Percentiles rank a stretch among this genome's conserved stretches.
phyloP scores from a whole-genome alignment of 2,113 vertebrate species.

The Oplegnathus fasciatus region DNA sequence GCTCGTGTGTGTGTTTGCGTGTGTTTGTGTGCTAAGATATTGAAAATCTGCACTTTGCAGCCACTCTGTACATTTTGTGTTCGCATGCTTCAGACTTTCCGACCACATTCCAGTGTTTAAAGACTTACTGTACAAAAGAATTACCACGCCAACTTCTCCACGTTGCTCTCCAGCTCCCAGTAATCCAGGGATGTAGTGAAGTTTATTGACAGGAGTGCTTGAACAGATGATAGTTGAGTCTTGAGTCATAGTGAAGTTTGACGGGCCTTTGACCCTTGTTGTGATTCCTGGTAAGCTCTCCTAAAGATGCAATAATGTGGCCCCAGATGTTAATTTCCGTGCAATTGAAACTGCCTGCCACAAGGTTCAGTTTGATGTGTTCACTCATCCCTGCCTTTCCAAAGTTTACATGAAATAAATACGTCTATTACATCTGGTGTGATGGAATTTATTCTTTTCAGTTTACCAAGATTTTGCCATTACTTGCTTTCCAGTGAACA shows the following conservation, averaged over 20 bases:
- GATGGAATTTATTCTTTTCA: conserved; percentile 5
- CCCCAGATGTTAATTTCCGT: conserved; percentile 25
- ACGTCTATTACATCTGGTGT: conserved; percentile 77
- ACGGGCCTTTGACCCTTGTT: not conserved
- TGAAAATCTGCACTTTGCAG: not conserved
- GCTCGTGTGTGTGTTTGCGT: conserved; percentile 1
- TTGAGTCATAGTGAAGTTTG: conserved; percentile 1
- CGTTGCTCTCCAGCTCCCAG: not conserved
- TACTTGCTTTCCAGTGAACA: not conserved
- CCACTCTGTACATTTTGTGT: conserved; percentile 18
- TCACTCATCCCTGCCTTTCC: conserved; percentile 86
- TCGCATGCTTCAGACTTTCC: conserved; percentile 59
- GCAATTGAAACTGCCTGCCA: not conserved
- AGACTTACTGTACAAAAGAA: conserved; percentile 5
- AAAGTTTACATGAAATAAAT: conserved; percentile 93
- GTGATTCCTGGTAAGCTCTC: not conserved
- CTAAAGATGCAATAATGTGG: conserved; percentile 38
- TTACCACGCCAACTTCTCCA: not conserved
- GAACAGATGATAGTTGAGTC: not conserved
- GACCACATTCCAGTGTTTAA: conserved; percentile 39
- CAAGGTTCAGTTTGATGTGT: conserved; percentile 67
- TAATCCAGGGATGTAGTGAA: not conserved
- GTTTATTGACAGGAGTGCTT: not conserved
- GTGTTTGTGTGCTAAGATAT: not conserved
- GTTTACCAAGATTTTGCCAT: not conserved